A percentile compares a stretch with the other conserved stretches of the same genome.
Evolutionary conservation across 2,888 invertebrate species (phyloP).

Genomic region (Coleophora deauratella): DNA sequence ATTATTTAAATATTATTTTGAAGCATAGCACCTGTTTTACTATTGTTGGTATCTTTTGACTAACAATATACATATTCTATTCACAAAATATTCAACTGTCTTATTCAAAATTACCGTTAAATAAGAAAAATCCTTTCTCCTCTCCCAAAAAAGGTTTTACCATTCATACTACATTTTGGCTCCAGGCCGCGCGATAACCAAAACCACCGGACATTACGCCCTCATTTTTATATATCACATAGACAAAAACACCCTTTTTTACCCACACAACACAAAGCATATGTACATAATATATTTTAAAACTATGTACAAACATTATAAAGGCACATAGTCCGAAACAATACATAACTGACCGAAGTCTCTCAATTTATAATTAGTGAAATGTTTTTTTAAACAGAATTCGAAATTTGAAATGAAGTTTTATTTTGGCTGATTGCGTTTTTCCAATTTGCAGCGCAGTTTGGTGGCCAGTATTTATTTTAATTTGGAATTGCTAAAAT

Average conservation of each 20-base stretch:
- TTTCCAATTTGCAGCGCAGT: slow-evolving; percentile 42
- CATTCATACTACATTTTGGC: slow-evolving; percentile 19
- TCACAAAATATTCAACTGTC: no score
- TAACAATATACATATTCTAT: no score
- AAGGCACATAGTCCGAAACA: slow-evolving; percentile 30
- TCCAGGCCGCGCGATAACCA: slow-evolving; percentile 50
- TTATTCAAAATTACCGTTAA: no score
- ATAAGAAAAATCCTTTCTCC: no score
- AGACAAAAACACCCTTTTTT: slow-evolving; percentile 71
- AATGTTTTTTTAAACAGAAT: slow-evolving; percentile 59
- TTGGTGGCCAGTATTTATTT: no score
- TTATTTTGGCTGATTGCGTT: slow-evolving; percentile 51
- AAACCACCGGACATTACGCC: slow-evolving; percentile 66
- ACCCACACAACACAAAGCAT: slow-evolving; percentile 30
- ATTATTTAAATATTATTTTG: no score
- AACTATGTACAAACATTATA: slow-evolving; percentile 37
- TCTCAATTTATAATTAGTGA: slow-evolving; percentile 57
- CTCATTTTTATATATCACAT: slow-evolving; percentile 74
- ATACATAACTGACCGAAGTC: no score
- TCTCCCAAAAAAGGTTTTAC: no score
- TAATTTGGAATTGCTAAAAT: no score
- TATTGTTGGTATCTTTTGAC: no score
- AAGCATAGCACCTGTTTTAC: no score
- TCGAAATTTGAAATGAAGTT: slow-evolving; percentile 64
- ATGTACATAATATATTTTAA: slow-evolving; percentile 21